A percentile compares a stretch with the other conserved stretches of the same genome.
Evolutionary conservation across 2,888 invertebrate genomes (phyloP).

Genomic region (Pimpla rufipes): DNA sequence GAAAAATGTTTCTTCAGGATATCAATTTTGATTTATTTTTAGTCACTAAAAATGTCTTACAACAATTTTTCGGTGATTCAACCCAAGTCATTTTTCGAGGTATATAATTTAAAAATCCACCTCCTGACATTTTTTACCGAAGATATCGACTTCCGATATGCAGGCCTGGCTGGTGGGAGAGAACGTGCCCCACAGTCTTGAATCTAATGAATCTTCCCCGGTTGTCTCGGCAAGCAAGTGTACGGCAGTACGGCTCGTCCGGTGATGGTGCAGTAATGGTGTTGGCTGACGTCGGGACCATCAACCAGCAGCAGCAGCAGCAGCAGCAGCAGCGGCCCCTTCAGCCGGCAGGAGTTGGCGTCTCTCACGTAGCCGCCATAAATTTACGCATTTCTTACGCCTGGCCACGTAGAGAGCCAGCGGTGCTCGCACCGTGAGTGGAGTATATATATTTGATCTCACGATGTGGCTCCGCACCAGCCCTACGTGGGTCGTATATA

Average conservation of each 20-base stretch:
- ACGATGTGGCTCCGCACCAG: neutral
- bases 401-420: constrained; percentile 50
- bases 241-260: neutral
- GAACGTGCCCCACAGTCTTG: no score
- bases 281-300: constrained; percentile 52
- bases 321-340: constrained; percentile 22
- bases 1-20: no score
- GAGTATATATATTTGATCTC: constrained; percentile 41
- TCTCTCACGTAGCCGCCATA: constrained; percentile 69
- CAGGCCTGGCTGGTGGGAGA: no score
- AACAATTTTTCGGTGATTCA: no score
- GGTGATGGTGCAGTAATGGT: constrained; percentile 4
- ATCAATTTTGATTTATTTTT: no score
- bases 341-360: constrained; percentile 14
- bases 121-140: no score
- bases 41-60: no score
- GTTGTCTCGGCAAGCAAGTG: no score
- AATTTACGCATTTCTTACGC: constrained; percentile 69
- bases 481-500: neutral
- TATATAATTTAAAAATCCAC: no score
- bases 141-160: no score
- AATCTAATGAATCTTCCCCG: no score
- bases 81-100: no score
- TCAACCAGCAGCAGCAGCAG: constrained; percentile 32
- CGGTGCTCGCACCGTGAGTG: constrained; percentile 10